A percentile compares a stretch with the other conserved stretches of the same genome.
Conservation (phyloP, 1,140 invertebrate species). For the Penaeus indicus region DNA sequence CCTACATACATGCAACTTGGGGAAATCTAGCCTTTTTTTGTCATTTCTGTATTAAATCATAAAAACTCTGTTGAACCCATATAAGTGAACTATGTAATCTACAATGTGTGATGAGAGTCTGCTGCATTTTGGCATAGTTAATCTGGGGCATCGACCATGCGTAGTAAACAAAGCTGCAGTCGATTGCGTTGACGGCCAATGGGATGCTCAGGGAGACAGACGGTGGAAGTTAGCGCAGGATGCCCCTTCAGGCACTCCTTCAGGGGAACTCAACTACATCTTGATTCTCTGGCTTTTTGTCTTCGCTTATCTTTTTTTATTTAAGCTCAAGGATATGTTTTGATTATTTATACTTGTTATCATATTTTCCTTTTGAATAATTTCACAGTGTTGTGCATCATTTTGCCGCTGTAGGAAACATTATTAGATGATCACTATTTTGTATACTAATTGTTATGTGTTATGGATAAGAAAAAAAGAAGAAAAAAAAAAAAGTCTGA, state of each 20-base stretch:
- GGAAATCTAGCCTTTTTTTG: constrained; percentile 59
- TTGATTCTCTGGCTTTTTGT: background rate
- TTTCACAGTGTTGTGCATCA: background rate
- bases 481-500: background rate
- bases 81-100: constrained; percentile 59
- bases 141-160: constrained; percentile 57
- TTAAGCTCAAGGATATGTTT: constrained; percentile 62
- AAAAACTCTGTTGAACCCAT: constrained; percentile 63
- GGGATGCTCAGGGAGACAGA: constrained; percentile 46
- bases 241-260: too few relatives aligned
- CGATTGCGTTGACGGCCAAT: constrained; percentile 54
- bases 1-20: constrained; percentile 62
- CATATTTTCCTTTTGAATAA: background rate
- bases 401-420: too few relatives aligned
- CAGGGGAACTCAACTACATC: too few relatives aligned
- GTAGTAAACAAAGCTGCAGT: constrained; percentile 61
- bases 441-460: too few relatives aligned
- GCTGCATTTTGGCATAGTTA: constrained; percentile 64
- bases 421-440: too few relatives aligned
- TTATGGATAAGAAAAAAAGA: background rate
- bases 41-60: constrained; percentile 62
- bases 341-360: constrained; percentile 50
- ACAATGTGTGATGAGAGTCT: constrained; percentile 62
- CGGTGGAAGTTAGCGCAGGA: background rate
- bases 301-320: constrained; percentile 36